These are phyloP conservation scores for Microcebus tavaratra DNA, from an alignment of 2,113 vertebrate species.

Conservation along the genomic window DNA sequence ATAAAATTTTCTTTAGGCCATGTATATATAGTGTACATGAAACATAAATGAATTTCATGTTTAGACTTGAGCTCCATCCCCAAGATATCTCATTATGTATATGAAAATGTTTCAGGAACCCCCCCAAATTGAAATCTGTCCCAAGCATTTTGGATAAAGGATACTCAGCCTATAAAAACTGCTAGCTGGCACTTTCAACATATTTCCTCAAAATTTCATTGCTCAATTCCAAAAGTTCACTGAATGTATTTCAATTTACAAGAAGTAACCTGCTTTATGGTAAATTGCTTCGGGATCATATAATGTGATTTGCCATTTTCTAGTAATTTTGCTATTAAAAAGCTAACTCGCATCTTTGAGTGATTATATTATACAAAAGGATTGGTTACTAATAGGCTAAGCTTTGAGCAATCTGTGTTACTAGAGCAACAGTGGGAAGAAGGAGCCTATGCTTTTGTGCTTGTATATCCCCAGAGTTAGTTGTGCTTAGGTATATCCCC, in stretches of 20 bases:
- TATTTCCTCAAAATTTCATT: background rate
- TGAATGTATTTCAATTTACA: background rate
- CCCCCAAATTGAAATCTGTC: background rate
- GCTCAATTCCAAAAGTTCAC: background rate
- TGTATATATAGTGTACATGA: background rate
- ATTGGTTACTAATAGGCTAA: no score
- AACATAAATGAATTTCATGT: background rate
- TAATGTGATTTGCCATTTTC: background rate
- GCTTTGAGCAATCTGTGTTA: no score
- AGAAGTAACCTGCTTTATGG: background rate
- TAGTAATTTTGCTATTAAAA: no score
- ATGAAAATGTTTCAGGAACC: background rate
- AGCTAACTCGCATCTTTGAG: no score
- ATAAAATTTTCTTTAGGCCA: background rate
- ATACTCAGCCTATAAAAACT: background rate
- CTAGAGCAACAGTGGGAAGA: no score
- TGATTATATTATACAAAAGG: no score
- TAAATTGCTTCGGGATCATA: background rate
- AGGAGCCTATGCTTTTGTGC: no score
- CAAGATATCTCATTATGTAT: background rate
- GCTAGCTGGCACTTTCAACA: background rate
- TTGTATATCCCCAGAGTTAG: no score
- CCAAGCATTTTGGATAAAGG: background rate
- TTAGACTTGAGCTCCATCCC: background rate
- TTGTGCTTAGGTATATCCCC: no score